These are phyloP conservation scores for Podilymbus podiceps DNA, from an alignment of 2,113 vertebrate genomes.

Conservation along the genomic window DNA sequence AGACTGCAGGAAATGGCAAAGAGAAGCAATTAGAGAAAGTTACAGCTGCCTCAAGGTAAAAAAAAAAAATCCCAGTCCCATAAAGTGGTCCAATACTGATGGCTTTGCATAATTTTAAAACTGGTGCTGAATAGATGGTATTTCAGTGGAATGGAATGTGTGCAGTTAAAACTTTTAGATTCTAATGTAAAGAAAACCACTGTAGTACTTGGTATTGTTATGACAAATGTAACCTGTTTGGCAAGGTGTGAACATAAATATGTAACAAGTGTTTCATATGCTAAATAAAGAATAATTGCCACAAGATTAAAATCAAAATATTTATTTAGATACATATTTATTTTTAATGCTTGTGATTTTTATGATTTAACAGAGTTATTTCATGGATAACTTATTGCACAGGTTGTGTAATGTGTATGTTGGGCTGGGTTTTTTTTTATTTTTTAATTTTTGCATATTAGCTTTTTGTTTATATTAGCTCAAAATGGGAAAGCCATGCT, in stretches of 20 bases:
- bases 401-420: conserved; percentile 12
- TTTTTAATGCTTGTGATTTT: conserved; percentile 66
- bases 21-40: not conserved
- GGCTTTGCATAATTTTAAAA: conserved; percentile 1
- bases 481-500: conserved; percentile 40
- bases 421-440: not conserved
- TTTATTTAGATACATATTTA: conserved; percentile 70
- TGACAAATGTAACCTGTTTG: conserved; percentile 53
- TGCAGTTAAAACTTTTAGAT: not conserved
- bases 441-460: not conserved
- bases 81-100: not conserved
- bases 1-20: not conserved
- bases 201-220: conserved; percentile 68
- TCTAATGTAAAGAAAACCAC: conserved; percentile 45
- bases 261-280: conserved; percentile 59
- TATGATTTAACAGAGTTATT: conserved; percentile 39
- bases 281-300: conserved; percentile 72
- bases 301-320: conserved; percentile 63
- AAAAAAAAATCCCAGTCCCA: conserved; percentile 1
- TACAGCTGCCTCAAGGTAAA: not conserved
- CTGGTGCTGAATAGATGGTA: not conserved
- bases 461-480: conserved; percentile 13
- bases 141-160: conserved; percentile 36
- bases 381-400: conserved; percentile 47
- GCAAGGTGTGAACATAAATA: conserved; percentile 64